Percentiles rank a stretch among this genome's conserved stretches.
These are phyloP conservation scores for Dysdera silvatica DNA, from an alignment of 1,140 invertebrate genomes.

Conservation along the genomic window DNA sequence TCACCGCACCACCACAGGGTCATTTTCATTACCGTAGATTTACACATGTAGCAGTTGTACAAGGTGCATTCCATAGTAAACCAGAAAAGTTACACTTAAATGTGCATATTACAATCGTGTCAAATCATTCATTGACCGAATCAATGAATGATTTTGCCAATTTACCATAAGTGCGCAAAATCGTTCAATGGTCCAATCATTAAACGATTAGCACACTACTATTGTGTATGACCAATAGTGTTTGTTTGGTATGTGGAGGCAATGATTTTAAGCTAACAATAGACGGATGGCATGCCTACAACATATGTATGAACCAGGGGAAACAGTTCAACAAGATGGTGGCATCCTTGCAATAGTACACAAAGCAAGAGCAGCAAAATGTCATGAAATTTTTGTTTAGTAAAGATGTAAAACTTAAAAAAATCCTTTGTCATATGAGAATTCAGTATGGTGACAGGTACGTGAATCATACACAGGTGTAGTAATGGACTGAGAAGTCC, in stretches of 20 bases:
- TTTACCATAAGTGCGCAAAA: too few relatives aligned
- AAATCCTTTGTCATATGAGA: not conserved
- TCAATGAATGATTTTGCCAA: too few relatives aligned
- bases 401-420: not conserved
- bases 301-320: not conserved
- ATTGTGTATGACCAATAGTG: too few relatives aligned
- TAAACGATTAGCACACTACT: too few relatives aligned
- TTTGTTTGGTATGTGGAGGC: not conserved
- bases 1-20: too few relatives aligned
- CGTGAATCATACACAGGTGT: not conserved
- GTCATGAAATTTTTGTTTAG: slow-evolving; percentile 12
- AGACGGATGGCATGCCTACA: slow-evolving; percentile 6
- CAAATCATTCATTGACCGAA: not conserved
- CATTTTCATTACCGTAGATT: too few relatives aligned
- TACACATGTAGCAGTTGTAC: too few relatives aligned
- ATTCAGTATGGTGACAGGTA: slow-evolving; percentile 3
- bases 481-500: not conserved
- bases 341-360: not conserved
- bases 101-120: not conserved
- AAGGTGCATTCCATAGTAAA: not conserved
- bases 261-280: slow-evolving; percentile 1
- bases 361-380: not conserved
- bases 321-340: not conserved
- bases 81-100: not conserved
- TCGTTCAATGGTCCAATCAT: too few relatives aligned